Evolutionary conservation across 1,140 invertebrate species (phyloP), one percentile per base, ranked within the genome.

Genomic region (Macrobrachium rosenbergii): DNA sequence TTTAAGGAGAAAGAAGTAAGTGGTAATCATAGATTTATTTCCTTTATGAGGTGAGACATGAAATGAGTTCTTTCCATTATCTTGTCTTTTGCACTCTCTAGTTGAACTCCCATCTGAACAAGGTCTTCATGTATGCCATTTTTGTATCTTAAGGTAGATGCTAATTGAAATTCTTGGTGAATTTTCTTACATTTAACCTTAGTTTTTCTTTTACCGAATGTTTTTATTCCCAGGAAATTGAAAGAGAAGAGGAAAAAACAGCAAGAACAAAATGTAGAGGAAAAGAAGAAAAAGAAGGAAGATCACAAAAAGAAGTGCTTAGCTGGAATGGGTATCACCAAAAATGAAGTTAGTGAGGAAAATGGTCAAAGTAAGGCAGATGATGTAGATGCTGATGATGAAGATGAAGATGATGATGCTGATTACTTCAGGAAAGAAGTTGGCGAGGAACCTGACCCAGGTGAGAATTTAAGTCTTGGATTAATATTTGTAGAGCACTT

Each of bases 371-470:
- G 43, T 10, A 69, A 58, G 19, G 82, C 37, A 60, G 69, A 72
- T 21, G 67, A 81, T 69, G 43, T 12, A 52, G 45, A 58, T n/a
- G 52, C 45, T 45, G 75, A 77, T n/a, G 60, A 78, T 5, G 43
- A 63, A 21, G 59, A 63, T 45, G 59, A 45, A 23, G 81, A 85
- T 37, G 83, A 85, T 59, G 83, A 85, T 52, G 75, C 73, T 19
- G 62, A 85, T 62, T 85, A 85, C 60, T 85, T 67, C 75, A 77
- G 83, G 58, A 76, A 85, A 10, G 83, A 85, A 37, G 83, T 85
- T 59, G 83, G 83, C 10, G 83, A 85, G n/a, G 83, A 85, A n/a
- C 83, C 83, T 17, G 83, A 78, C 37, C 3, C 60, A 78, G 83
- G 83, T 85, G 28, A 60, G 73, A 11, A 45, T 45, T 52, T 37